Evolutionary conservation across 2,113 vertebrate species (phyloP).

Genomic region (Lophura nycthemera): DNA sequence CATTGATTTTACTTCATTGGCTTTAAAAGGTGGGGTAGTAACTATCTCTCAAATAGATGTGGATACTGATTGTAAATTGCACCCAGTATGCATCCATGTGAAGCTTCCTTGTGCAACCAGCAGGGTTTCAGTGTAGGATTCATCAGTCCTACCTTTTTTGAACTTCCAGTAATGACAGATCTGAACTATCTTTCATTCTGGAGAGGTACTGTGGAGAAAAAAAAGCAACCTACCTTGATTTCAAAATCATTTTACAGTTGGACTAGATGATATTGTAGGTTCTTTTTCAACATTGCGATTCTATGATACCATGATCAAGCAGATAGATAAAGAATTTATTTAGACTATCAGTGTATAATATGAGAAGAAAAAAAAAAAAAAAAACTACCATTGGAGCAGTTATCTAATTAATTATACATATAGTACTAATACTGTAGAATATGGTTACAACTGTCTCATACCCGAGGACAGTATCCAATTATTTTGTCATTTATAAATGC

Average conservation of each 20-base stretch:
- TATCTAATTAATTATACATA: background rate
- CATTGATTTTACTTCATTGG: background rate
- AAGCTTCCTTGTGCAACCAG: background rate
- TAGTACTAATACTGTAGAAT: background rate
- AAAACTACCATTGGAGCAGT: background rate
- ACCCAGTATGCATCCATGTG: background rate
- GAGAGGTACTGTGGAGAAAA: background rate
- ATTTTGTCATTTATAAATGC: background rate
- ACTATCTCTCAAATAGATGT: background rate
- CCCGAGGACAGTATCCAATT: background rate
- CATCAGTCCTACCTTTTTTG: background rate
- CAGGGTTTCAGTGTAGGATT: background rate
- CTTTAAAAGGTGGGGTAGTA: background rate
- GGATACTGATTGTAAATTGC: background rate
- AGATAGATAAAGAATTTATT: background rate
- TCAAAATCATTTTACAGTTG: too few species aligned
- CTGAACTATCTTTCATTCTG: background rate
- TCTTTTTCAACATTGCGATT: too few species aligned
- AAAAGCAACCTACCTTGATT: background rate
- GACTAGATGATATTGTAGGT: too few species aligned
- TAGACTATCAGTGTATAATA: background rate
- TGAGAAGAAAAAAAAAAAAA: too few species aligned
- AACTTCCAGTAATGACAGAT: background rate
- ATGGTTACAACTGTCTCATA: background rate
- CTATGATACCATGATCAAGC: too few species aligned